Evolutionary conservation across 2,888 invertebrate species (phyloP), one percentile per base, ranked within the genome.

Genomic region (Clostera curtula): DNA sequence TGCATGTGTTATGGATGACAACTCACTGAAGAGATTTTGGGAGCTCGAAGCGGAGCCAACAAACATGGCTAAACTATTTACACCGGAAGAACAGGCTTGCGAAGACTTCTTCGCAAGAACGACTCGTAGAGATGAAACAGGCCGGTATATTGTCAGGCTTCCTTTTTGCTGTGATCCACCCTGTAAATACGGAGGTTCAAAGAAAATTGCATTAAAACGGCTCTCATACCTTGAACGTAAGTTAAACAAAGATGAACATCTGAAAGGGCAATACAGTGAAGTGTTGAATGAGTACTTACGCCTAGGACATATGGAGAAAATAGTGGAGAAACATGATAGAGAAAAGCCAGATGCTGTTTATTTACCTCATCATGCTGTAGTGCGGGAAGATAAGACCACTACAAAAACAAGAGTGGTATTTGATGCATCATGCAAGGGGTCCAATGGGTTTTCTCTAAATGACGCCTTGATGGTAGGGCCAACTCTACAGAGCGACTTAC

Each of bases 321-420:
- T 36, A 1, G 16, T 26, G 5, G 4, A 9, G 5, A 21, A 24
- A 12, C 11, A 6, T 2, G 29, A 33, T 0, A 9, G 1, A n/a
- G 2, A 8, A 1, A 26, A 26, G 12, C 5, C 7, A 3, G 16
- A 12, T 12, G 27, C 27, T 1, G 22, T 31, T 12, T 26, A 29
- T 24, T 25, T 43, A 7, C 39, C 43, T 3, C 43, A 46, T 22
- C 45, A 45, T 14, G 38, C 39, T 7, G 38, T 44, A 1, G 21
- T 48, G 0, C 13, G 41, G 6, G 28, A 35, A 3, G 46, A 48
- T 9, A 43, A 35, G 7, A 15, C 15, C 2, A 43, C 47, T 5
- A 47, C 49, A 1, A 46, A 52, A 22, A 15, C 43, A 1, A 23
- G 55, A 4, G 41, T 52, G 2, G 44, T 51, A 1, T 49, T 49